Evolutionary conservation across 2,888 invertebrate genomes (phyloP), one percentile per base, ranked within the genome.

Genomic region (Sarcophaga subvicina): DNA sequence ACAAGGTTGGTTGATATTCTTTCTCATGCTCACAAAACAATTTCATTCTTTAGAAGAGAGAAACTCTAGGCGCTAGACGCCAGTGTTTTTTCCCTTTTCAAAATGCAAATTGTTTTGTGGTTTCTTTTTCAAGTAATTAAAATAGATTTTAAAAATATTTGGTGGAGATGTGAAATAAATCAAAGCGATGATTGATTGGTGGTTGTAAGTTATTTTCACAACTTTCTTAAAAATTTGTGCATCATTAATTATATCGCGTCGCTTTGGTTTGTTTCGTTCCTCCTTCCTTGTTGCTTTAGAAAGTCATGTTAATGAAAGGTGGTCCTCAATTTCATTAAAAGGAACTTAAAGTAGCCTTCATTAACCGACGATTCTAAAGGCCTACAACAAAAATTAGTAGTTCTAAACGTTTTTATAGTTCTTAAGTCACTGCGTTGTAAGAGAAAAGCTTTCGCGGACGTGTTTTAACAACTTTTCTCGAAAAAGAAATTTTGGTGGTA

Each of bases 1-100:
- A 91, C 94, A 94, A 94, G 94, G 94, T 94, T 93, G 92, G 94
- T 94, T 85, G 82, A 85, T 71, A 87, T 79, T 84, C 79, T 69
- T 80, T 84, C 70, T 84, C 69, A 69, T 72, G 27, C 64, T 63
- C 76, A 72, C 81, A 79, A 72, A 81, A 63, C 64, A 47, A 62
- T 59, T 69, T 37, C 37, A 37, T 63, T 67, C 45, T 47, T 77
- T 75, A 60, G n/a, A 45, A 62, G 25, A 37, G 59, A 59, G 66
- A 75, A 80, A 72, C 37, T 80, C 84, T 85, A 85, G 84, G 84
- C 87, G 87, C 87, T 76, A 72, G 87, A 63, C 87, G 87, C 87
- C 87, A 87, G 84, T 79, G 69, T 69, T 22, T 72, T 62, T 62
- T 67, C 63, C 2, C 37, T 2, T 25, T 66, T 17, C 47, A 63